Conservation (phyloP, 2,888 invertebrate genomes). For the Hesperia comma region DNA sequence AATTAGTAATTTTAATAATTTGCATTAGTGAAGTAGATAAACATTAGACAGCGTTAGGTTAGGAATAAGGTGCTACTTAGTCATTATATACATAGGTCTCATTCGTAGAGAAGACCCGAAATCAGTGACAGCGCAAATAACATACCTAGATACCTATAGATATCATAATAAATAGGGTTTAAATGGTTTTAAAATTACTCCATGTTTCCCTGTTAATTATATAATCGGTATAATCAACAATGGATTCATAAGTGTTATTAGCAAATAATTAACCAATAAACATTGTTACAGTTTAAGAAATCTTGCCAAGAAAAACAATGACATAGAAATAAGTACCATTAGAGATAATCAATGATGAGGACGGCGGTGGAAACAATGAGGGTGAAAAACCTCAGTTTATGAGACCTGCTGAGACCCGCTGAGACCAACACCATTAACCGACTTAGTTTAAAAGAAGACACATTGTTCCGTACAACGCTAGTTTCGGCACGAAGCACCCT, state of each 20-base stretch:
- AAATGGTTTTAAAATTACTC: too few species aligned
- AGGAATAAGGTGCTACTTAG: too few species aligned
- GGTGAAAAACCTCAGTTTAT: constrained; percentile 35
- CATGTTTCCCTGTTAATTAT: too few species aligned
- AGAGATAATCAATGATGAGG: constrained; percentile 44
- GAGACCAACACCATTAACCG: constrained; percentile 63
- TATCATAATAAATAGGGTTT: too few species aligned
- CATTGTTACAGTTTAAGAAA: neutral
- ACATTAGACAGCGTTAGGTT: too few species aligned
- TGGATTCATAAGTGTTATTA: neutral
- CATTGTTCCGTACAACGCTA: constrained; percentile 76
- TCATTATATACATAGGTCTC: too few species aligned
- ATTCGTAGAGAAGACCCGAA: too few species aligned
- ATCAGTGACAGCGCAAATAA: too few species aligned
- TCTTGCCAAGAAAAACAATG: neutral
- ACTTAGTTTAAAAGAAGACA: constrained; percentile 73
- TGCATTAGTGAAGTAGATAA: too few species aligned
- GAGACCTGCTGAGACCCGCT: constrained; percentile 50
- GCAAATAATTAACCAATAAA: neutral
- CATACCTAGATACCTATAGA: too few species aligned
- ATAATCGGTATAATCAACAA: neutral
- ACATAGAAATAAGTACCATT: constrained; percentile 19
- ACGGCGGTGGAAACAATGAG: constrained; percentile 44
- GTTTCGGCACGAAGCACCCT: constrained; percentile 79
- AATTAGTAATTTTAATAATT: too few species aligned